A percentile compares a stretch with the other conserved stretches of the same genome.
Evolutionary conservation across 2,797 vertebrate species (phyloP).

Genomic region (Mus caroli): DNA sequence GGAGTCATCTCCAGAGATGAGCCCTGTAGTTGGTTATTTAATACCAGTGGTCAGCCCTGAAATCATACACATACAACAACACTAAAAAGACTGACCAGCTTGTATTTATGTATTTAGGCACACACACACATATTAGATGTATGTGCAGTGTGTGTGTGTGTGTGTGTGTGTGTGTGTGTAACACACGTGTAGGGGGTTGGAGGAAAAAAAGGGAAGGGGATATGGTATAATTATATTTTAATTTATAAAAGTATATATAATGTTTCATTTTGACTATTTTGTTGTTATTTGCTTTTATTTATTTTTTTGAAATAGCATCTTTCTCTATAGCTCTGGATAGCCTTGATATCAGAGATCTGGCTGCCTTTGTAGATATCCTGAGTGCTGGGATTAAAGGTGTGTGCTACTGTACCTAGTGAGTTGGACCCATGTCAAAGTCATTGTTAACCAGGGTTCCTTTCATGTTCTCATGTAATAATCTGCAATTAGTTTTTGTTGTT

Average conservation of each 20-base stretch:
- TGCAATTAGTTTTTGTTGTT: background rate
- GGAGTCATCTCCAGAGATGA: background rate
- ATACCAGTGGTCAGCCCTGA: too few relatives aligned
- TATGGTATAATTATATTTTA: background rate
- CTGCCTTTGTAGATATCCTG: background rate
- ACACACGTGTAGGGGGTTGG: background rate
- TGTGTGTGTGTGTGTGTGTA: background rate
- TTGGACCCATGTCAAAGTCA: background rate
- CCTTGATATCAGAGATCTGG: background rate
- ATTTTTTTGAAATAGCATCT: background rate
- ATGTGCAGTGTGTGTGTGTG: background rate
- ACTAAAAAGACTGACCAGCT: too few relatives aligned
- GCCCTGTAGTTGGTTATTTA: background rate
- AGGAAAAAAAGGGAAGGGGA: background rate
- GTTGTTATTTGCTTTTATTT: background rate
- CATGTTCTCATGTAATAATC: background rate
- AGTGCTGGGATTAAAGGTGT: background rate
- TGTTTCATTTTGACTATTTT: background rate
- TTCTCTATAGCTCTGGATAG: background rate
- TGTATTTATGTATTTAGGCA: too few relatives aligned
- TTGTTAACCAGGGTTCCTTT: background rate
- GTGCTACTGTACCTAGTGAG: background rate
- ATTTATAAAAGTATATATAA: background rate
- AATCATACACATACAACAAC: too few relatives aligned
- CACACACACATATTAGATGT: too few relatives aligned